Evolutionary conservation across 2,888 invertebrate species (phyloP).

Genomic region (Tineola bisselliella): DNA sequence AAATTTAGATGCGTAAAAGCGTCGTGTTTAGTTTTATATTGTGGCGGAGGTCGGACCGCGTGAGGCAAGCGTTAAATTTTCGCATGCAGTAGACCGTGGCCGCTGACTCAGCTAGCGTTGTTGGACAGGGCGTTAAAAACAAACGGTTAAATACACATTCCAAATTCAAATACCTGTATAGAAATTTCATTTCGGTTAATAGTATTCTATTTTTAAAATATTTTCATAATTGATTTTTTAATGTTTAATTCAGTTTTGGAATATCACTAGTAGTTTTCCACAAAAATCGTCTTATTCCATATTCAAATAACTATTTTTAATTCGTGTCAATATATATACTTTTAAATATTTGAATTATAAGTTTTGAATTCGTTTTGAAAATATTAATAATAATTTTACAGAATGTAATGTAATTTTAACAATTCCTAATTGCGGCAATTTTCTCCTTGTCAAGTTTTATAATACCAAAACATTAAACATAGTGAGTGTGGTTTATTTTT

Average conservation of each 20-base stretch:
- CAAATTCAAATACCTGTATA: constrained; percentile 33
- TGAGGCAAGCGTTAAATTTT: constrained; percentile 47
- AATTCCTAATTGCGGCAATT: background rate
- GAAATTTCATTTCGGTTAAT: no score
- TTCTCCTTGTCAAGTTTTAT: background rate
- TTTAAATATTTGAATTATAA: no score
- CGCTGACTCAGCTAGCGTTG: constrained; percentile 41
- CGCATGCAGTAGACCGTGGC: constrained; percentile 52
- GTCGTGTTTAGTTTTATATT: constrained; percentile 13
- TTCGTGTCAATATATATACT: no score
- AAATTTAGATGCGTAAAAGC: background rate
- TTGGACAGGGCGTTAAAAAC: constrained; percentile 26
- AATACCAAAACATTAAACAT: no score
- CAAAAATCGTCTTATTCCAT: no score
- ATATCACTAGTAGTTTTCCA: no score
- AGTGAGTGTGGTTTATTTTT: background rate
- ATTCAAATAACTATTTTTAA: no score
- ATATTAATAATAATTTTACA: background rate
- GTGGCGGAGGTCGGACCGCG: constrained; percentile 21
- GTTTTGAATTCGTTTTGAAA: no score
- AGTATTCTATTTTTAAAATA: no score
- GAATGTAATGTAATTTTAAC: background rate
- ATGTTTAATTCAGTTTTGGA: no score
- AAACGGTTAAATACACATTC: constrained; percentile 24
- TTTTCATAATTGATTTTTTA: no score